Conservation (phyloP, 2,888 invertebrate genomes). For the Nomada goodeniana region DNA sequence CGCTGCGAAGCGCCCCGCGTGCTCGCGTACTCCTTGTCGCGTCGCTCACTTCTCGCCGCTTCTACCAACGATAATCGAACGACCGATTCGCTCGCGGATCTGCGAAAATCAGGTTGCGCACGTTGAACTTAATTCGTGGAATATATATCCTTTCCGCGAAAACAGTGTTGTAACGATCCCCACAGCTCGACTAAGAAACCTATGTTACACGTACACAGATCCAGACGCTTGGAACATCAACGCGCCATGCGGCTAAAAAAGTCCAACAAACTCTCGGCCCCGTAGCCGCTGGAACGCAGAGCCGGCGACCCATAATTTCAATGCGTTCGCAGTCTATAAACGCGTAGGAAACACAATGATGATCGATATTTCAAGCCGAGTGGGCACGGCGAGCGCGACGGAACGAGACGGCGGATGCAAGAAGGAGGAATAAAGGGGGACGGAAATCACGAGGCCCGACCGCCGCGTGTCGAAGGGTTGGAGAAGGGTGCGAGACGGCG, state of each 20-base stretch:
- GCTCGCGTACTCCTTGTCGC: neutral
- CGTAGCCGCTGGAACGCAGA: neutral
- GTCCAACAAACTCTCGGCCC: neutral
- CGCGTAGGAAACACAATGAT: slow-evolving; percentile 52
- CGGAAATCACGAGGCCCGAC: neutral
- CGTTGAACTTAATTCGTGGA: no score
- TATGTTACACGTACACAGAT: neutral
- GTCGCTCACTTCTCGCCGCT: no score
- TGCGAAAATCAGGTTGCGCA: no score
- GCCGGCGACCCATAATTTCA: slow-evolving; percentile 44
- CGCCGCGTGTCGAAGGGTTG: neutral
- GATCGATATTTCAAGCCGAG: slow-evolving; percentile 55
- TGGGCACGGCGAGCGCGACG: neutral
- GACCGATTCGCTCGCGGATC: no score
- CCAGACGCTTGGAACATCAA: neutral
- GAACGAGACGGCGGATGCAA: neutral
- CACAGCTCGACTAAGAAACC: neutral
- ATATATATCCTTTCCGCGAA: no score
- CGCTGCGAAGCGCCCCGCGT: neutral
- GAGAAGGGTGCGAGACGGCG: slow-evolving; percentile 4
- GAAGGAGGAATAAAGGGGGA: slow-evolving; percentile 29
- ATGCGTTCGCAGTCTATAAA: slow-evolving; percentile 50
- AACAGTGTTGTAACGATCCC: neutral
- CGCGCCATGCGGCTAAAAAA: neutral
- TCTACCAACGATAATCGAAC: no score